Evolutionary conservation across 2,888 invertebrate species (phyloP).

Genomic region (Petrophora chlorosata): DNA sequence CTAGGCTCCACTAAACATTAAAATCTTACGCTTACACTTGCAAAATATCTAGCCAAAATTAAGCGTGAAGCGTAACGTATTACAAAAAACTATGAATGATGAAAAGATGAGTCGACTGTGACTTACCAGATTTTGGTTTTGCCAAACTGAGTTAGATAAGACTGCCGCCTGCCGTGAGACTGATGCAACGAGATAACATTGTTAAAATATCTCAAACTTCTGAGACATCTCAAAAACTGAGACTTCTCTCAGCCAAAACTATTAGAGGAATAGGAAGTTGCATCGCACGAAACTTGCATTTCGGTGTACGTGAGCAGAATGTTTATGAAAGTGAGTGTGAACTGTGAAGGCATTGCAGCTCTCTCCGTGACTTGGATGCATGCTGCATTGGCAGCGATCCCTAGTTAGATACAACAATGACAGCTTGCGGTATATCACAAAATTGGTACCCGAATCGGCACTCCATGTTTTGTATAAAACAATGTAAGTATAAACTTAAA

Average conservation of each 20-base stretch:
- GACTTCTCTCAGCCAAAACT: neutral
- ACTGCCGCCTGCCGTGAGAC: too few species aligned
- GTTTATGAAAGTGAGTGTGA: conserved; percentile 17
- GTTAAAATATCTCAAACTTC: too few species aligned
- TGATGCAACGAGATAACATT: neutral
- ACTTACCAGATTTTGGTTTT: neutral
- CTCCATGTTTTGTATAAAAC: too few species aligned
- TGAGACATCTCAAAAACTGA: too few species aligned
- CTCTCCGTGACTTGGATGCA: conserved; percentile 30
- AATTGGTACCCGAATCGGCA: conserved; percentile 12
- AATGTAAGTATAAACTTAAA: too few species aligned
- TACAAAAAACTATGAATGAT: neutral
- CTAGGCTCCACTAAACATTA: neutral
- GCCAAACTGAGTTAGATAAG: neutral
- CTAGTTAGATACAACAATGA: conserved; percentile 23
- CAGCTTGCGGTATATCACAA: conserved; percentile 31
- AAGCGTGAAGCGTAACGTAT: conserved; percentile 10
- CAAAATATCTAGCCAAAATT: conserved; percentile 1
- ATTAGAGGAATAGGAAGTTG: neutral
- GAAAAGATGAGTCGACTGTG: neutral
- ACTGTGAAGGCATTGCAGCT: conserved; percentile 22
- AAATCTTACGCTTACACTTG: conserved; percentile 7
- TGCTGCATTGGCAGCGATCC: conserved; percentile 20
- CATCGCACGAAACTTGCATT: conserved; percentile 8
- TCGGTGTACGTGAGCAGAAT: conserved; percentile 17